Evolutionary conservation across 2,113 vertebrate species (phyloP), one percentile per base, ranked within the genome.

Genomic region (Phoxinus phoxinus): DNA sequence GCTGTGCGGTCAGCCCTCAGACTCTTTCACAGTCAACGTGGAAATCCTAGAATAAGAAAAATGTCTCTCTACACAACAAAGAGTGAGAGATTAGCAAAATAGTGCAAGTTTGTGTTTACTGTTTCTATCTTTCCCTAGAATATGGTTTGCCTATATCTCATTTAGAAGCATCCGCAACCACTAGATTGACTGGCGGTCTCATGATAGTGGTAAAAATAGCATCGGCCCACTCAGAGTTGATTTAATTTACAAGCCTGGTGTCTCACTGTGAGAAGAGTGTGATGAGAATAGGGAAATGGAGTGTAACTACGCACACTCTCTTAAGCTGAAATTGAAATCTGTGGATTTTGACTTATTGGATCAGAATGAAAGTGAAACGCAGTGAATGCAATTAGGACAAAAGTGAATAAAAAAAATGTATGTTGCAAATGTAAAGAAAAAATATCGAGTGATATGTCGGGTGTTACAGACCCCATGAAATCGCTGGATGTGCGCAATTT

Each of bases 171-270:
- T 91, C 92, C 89, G 87, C 88, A 87, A 90, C 88, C 85, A 51
- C 17, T 69, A 83, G 86, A 93, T 93, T 92, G 92, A 92, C 90
- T 93, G 90, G 86, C 87, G 63, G 90, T 90, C 94, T 94, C 91
- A 89, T 88, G 92, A 92, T 85, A 90, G 86, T 81, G 90, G 91
- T 93, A 93, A 93, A 94, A 94, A 94, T 93, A 94, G 92, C 92
- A 80, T 86, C 90, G 90, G 91, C 91, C 92, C 92, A 92, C 89
- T 91, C 89, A 89, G 92, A 89, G 88, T 65, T 58, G 91, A 94
- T 93, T 92, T 94, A 91, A 92, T 94, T 94, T 93, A 92, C 89
- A 86, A 65, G 86, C 86, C 85, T 86, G 19, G 80, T 89, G 73
- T 87, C 73, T 84, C 80, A 67, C 73, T 71, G 78, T 56, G 59